Conservation (phyloP, 1,140 invertebrate species). For the Vanessa atalanta region DNA sequence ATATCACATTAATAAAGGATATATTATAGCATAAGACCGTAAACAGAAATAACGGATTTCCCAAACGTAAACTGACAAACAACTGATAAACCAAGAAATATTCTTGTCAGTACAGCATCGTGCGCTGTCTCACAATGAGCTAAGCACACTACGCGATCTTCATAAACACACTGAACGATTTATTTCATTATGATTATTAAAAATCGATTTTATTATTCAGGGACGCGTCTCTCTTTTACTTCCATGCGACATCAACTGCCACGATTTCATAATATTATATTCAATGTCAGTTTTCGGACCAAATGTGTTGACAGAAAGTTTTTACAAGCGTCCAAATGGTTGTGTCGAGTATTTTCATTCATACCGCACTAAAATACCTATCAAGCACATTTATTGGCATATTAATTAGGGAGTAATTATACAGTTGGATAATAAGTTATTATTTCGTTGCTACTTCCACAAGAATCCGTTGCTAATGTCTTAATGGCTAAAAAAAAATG, state of each 20-base stretch:
- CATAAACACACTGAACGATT: constrained; percentile 11
- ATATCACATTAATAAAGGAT: constrained; percentile 58
- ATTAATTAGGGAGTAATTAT: not conserved
- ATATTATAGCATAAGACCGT: constrained; percentile 38
- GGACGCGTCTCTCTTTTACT: constrained; percentile 14
- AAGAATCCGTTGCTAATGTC: too few relatives aligned
- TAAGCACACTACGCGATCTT: constrained; percentile 33
- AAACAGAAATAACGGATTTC: constrained; percentile 62
- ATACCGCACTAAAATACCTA: not conserved
- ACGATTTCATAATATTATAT: constrained; percentile 9
- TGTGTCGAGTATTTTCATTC: constrained; percentile 30
- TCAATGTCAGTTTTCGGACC: constrained; percentile 2
- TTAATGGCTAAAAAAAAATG: too few relatives aligned
- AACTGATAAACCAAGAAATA: constrained; percentile 41
- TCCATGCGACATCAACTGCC: constrained; percentile 14
- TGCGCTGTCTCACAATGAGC: constrained; percentile 30
- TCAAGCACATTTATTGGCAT: not conserved
- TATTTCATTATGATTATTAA: constrained; percentile 25
- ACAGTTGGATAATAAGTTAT: too few relatives aligned
- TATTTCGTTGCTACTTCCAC: too few relatives aligned
- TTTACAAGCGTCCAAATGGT: constrained; percentile 2
- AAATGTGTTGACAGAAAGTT: constrained; percentile 2
- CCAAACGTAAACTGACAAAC: constrained; percentile 63
- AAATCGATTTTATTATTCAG: constrained; percentile 15
- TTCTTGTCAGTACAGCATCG: constrained; percentile 32